These are phyloP conservation scores for Bombus pascuorum DNA, from an alignment of 1,140 invertebrate species.

Conservation along the genomic window DNA sequence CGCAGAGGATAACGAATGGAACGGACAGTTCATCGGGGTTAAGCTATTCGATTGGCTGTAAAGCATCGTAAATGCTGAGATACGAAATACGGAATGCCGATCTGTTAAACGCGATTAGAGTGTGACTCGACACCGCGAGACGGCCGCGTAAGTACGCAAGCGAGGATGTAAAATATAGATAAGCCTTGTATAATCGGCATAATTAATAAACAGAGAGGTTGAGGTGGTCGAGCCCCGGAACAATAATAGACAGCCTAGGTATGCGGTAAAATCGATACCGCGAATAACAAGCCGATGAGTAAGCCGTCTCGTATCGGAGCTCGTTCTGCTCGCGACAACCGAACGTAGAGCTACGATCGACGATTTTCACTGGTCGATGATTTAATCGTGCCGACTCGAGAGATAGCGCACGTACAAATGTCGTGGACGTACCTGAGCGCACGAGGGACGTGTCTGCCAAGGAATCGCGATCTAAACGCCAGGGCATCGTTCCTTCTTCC, in stretches of 20 bases:
- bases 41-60: background rate
- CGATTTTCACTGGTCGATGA: slow-evolving; percentile 22
- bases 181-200: background rate
- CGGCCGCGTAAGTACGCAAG: background rate
- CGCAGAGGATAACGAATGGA: background rate
- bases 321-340: background rate
- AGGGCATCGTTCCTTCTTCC: slow-evolving; percentile 26
- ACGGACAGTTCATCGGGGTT: background rate
- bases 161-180: background rate
- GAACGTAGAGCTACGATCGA: background rate
- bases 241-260: background rate
- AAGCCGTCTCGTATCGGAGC: slow-evolving; percentile 17
- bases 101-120: background rate
- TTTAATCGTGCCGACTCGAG: slow-evolving; percentile 14
- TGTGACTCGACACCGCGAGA: background rate
- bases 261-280: slow-evolving; percentile 29
- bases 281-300: slow-evolving; percentile 25
- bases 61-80: background rate
- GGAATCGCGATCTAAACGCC: slow-evolving; percentile 41
- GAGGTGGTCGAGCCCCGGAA: too few species aligned
- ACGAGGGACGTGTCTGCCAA: slow-evolving; percentile 10
- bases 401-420: slow-evolving; percentile 38
- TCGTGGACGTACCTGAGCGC: background rate
- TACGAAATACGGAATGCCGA: background rate
- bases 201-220: slow-evolving; percentile 16